phyloP scores from a whole-genome alignment of 2,888 invertebrate species.

The Microctonus brassicae region DNA sequence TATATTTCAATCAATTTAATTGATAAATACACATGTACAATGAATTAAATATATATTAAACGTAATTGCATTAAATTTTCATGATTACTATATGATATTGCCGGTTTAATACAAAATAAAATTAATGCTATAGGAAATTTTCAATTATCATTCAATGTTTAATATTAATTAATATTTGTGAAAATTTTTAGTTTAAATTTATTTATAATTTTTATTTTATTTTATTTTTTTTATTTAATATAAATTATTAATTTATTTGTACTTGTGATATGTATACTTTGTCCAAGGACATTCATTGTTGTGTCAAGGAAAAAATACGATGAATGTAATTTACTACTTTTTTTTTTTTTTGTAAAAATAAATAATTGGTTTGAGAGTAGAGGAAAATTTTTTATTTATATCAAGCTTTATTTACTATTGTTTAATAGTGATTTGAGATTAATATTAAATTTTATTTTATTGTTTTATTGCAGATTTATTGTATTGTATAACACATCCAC shows the following conservation, averaged over 20 bases:
- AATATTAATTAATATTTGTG: not conserved
- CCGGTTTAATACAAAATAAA: not conserved
- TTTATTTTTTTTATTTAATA: not conserved
- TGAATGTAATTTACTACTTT: not conserved
- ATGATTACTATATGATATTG: not conserved
- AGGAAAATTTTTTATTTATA: too few relatives aligned
- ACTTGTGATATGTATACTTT: slow-evolving; percentile 32
- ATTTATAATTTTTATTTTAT: not conserved
- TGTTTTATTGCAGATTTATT: slow-evolving; percentile 49
- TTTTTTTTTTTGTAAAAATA: not conserved
- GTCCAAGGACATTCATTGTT: slow-evolving; percentile 53
- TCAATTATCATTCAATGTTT: not conserved
- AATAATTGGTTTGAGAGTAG: not conserved
- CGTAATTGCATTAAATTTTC: not conserved
- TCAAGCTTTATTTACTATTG: not conserved
- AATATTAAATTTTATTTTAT: not conserved
- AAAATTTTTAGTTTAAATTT: not conserved
- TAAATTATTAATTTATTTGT: slow-evolving; percentile 17
- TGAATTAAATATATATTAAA: not conserved
- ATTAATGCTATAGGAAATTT: not conserved
- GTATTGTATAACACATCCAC: slow-evolving; percentile 57
- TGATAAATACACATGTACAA: not conserved
- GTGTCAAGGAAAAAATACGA: slow-evolving; percentile 22
- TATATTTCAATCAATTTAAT: not conserved
- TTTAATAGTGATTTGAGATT: not conserved